Conservation (phyloP, 2,113 vertebrate species). For the Chloroceryle aenea region DNA sequence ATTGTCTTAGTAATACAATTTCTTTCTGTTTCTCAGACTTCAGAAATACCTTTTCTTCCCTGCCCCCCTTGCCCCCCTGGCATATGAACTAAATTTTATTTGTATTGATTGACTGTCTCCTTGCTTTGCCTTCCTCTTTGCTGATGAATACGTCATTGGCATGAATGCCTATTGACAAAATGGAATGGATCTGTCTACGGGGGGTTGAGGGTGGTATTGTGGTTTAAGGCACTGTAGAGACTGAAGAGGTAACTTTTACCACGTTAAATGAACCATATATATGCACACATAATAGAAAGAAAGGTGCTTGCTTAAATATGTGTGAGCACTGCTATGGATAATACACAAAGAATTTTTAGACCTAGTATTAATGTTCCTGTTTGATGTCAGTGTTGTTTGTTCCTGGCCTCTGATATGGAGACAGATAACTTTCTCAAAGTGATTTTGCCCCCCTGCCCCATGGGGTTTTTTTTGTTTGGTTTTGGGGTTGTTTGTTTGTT, state of each 20-base stretch:
- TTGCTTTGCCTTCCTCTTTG: neutral
- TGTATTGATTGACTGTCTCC: neutral
- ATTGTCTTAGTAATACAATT: neutral
- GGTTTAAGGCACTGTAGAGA: neutral
- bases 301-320: neutral
- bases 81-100: neutral
- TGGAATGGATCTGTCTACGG: neutral
- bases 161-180: rapidly evolving
- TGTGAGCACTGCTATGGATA: neutral
- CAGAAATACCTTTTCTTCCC: neutral
- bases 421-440: neutral
- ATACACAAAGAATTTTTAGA: neutral
- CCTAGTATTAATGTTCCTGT: neutral
- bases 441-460: too few relatives aligned
- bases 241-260: neutral
- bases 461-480: too few relatives aligned
- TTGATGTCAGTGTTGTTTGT: neutral
- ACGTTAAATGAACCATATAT: neutral
- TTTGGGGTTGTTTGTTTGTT: neutral
- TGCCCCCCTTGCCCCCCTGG: too few relatives aligned
- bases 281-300: neutral
- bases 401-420: rapidly evolving
- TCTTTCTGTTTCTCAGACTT: neutral
- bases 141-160: neutral
- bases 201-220: neutral